Base-by-base conservation (phyloP, 2,113 vertebrate species). In the Mungos mungo region DNA sequence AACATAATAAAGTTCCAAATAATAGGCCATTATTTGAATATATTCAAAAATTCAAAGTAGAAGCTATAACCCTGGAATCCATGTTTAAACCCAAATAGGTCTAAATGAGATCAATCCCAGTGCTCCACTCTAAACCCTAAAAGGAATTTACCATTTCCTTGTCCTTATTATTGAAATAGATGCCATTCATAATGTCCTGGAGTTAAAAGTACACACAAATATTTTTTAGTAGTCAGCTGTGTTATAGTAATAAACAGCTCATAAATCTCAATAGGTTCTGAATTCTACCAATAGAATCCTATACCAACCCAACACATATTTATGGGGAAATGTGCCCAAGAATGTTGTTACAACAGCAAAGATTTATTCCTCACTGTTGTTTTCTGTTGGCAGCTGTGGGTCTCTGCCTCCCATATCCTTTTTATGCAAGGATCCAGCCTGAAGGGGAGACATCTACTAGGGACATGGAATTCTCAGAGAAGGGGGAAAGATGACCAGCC, bases 141-240 rank as follows among this genome's bases (percentile, higher is more conserved):
- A 84, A 69, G 15, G 13, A 83, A 50, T 9, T 76, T 86, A 47
- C 41, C 18, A 45, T 81, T 92, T 91, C 63, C 27, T 90, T 93
- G 7, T 54, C 63, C 92, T 92, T 86, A 74, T 45, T 92, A 93
- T n/a, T 90, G 27, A 95, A 76, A 65, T 47, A 83, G 87, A 83
- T 15, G 80, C 23, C 16, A 52, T 72, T 90, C 7, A 27, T 52
- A 47, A 66, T 71, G 77, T 88, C 9, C 71, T 29, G 2, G 45
- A 89, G 18, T 92, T 89, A 57, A 77, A 90, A 90, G 50, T 25
- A 91, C 9, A 38, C 15, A 57, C 3, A 57, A 85, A 11, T 10
- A 54, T 80, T 38, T 66, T 85, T 16, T 65, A 57, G 65, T 18
- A 89, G 54, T 80, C 23, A 60, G 14, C 41, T 82, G 6, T 93